phyloP scores from a whole-genome alignment of 2,888 invertebrate genomes.

The Eudemis profundana region DNA sequence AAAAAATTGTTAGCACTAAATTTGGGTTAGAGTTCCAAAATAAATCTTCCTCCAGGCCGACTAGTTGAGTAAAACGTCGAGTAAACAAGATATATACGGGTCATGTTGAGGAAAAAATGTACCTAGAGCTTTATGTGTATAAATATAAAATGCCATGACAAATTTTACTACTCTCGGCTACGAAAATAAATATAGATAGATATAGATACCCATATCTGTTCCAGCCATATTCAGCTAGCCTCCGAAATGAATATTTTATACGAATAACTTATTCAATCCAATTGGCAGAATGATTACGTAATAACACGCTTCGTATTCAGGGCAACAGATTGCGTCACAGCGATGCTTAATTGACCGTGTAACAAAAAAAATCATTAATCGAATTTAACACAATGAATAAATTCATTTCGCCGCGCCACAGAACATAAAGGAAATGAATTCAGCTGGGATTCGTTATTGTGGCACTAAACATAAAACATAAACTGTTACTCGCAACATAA shows the following conservation, averaged over 20 bases:
- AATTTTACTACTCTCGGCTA: constrained; percentile 6
- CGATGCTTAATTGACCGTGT: constrained; percentile 62
- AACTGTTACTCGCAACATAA: constrained; percentile 37
- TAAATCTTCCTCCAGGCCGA: constrained; percentile 31
- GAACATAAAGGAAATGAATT: constrained; percentile 20
- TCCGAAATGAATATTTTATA: constrained; percentile 35
- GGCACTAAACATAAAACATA: constrained; percentile 32
- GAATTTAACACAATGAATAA: constrained; percentile 16
- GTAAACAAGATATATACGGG: constrained; percentile 34
- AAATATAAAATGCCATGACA: background rate
- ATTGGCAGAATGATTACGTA: constrained; percentile 58
- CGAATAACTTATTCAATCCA: constrained; percentile 40
- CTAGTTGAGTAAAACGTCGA: constrained; percentile 35
- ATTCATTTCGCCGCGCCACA: background rate
- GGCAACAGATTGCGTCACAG: constrained; percentile 60
- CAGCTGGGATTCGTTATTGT: constrained; percentile 16
- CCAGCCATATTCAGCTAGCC: constrained; percentile 20
- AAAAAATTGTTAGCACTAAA: constrained; percentile 20
- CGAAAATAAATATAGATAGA: background rate
- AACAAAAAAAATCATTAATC: constrained; percentile 52
- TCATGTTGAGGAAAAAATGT: constrained; percentile 11
- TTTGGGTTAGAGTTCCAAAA: constrained; percentile 11
- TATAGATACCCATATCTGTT: background rate
- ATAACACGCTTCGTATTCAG: constrained; percentile 55
- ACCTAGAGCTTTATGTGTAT: constrained; percentile 9